Conservation (phyloP, 2,888 invertebrate genomes). For the Antheraea assamensis region DNA sequence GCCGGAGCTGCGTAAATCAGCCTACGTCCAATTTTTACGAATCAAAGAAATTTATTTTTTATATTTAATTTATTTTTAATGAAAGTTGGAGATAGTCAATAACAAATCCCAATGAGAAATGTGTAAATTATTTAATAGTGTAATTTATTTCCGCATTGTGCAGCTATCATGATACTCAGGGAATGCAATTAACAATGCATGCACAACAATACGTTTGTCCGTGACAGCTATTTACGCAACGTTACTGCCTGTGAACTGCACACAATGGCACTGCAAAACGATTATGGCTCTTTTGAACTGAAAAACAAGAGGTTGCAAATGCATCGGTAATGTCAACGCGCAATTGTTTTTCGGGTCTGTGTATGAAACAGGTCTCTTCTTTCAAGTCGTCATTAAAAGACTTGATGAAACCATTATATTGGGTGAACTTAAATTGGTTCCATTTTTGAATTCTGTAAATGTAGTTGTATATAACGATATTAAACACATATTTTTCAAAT, state of each 20-base stretch:
- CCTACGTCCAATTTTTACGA: no score
- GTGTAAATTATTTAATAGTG: conserved; percentile 9
- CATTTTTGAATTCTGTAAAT: not conserved
- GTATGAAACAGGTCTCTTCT: no score
- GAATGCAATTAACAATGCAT: conserved; percentile 51
- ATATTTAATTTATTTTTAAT: no score
- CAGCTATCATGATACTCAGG: conserved; percentile 26
- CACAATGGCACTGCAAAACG: conserved; percentile 25
- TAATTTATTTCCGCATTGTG: conserved; percentile 16
- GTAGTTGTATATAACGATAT: no score
- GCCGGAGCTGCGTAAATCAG: no score
- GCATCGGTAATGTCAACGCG: not conserved
- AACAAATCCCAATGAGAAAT: not conserved
- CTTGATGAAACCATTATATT: not conserved
- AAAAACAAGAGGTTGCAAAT: not conserved
- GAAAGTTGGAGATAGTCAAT: no score
- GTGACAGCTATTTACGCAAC: conserved; percentile 41
- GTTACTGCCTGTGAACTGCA: conserved; percentile 32
- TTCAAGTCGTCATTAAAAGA: no score
- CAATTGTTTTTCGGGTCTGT: not conserved
- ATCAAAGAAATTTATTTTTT: no score
- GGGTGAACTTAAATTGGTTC: not conserved
- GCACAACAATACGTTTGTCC: conserved; percentile 45
- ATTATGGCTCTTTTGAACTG: conserved; percentile 10
- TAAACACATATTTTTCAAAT: not conserved